Evolutionary conservation across 2,888 invertebrate species (phyloP), one percentile per base, ranked within the genome.

Genomic region (Pelosia muscerda): DNA sequence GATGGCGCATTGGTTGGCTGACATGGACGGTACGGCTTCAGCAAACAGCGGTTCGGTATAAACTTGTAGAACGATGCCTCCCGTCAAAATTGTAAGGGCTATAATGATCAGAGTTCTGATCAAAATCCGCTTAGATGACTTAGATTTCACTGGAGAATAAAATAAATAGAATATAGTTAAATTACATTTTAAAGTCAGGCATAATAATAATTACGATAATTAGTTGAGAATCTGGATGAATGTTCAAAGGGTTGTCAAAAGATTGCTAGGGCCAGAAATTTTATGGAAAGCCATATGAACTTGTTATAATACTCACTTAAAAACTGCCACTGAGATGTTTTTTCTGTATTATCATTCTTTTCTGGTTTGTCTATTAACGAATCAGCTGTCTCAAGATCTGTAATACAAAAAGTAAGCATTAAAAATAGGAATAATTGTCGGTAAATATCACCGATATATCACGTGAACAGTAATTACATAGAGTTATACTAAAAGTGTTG

Each of bases 1-100:
- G 63, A 94, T 90, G 2, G 94, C 89, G 57, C 92, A 93, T 60
- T 87, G 84, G 74, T 91, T 94, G 0, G 94, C 81, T 1, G 90
- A 85, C 88, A 94, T 87, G 0, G 90, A 88, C 0, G 94, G 94
- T 0, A 91, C 87, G 0, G 93, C 93, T 57, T 92, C 90, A 54
- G 86, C 88, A 80, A 94, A 93, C 13, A 94, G 77, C 0, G 91
- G 88, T 68, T 94, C 94, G 0, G 94, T 93, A 68, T 93, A 94
- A 1, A 94, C 90, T 73, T 94, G 93, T 0, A 94, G 84, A 0
- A 93, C 91, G 0, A 92, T 84, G 10, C 90, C 86, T 0, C 94
- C 94, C 92, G 93, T 94, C 71, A 92, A 77, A 23, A 90, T 90
- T 0, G 90, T 85, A 1, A 87, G 15, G 0, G 86, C 77, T 88